A percentile compares a stretch with the other conserved stretches of the same genome.
Conservation (phyloP, 2,113 vertebrate genomes). For the Progne subis region DNA sequence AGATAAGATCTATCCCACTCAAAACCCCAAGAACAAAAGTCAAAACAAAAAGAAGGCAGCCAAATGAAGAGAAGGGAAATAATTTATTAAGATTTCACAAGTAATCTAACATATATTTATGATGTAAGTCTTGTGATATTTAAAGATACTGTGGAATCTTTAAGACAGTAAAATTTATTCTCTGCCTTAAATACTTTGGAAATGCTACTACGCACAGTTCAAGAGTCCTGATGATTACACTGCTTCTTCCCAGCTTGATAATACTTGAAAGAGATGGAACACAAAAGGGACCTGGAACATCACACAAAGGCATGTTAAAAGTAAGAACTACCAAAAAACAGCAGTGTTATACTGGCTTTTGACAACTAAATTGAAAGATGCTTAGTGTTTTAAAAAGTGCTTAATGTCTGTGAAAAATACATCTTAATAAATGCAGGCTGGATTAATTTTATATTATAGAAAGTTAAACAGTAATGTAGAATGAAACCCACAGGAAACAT, state of each 20-base stretch:
- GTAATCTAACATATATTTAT: constrained; percentile 18
- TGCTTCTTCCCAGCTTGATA: constrained; percentile 62
- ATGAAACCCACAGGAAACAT: neutral
- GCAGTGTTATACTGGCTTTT: neutral
- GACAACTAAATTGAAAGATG: neutral
- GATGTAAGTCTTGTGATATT: neutral
- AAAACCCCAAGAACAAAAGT: neutral
- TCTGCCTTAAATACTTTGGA: constrained; percentile 60
- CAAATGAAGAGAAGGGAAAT: constrained; percentile 54
- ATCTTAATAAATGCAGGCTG: neutral
- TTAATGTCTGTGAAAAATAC: constrained; percentile 21
- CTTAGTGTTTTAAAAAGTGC: constrained; percentile 46
- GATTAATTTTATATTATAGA: neutral
- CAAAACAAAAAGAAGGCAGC: neutral
- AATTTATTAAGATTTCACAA: constrained; percentile 76
- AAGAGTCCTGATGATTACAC: constrained; percentile 45
- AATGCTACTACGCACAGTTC: constrained; percentile 76
- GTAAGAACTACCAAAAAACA: neutral
- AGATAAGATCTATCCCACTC: neutral
- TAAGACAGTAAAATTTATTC: neutral
- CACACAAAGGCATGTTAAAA: constrained; percentile 74
- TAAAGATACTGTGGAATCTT: constrained; percentile 36
- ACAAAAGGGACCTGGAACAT: constrained; percentile 79
- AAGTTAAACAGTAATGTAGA: neutral
- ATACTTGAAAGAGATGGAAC: constrained; percentile 66